Conservation (phyloP, 2,797 vertebrate genomes). For the Enteromius fasciolatus region DNA sequence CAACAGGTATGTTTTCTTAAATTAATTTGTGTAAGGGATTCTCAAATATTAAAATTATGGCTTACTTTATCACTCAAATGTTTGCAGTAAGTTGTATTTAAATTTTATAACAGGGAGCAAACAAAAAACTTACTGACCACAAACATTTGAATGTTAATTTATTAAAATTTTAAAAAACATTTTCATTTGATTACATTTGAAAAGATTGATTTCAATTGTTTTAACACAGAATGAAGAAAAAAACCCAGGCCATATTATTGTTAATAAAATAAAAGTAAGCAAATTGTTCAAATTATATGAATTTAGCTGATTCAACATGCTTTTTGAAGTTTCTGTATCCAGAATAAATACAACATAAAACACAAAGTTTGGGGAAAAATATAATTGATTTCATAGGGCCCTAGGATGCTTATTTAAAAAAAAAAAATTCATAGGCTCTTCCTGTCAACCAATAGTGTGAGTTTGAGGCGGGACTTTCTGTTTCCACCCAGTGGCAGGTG, state of each 20-base stretch:
- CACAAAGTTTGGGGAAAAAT: background rate
- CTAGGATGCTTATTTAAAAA: background rate
- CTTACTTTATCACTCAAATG: background rate
- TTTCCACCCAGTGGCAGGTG: background rate
- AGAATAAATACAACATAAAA: background rate
- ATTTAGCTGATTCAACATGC: background rate
- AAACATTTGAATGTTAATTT: background rate
- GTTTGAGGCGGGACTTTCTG: background rate
- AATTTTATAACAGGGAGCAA: background rate
- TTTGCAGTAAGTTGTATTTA: background rate
- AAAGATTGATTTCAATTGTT: background rate
- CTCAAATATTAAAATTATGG: background rate
- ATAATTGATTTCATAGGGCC: background rate
- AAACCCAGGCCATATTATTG: background rate
- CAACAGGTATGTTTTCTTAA: constrained; percentile 85
- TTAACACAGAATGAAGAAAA: background rate
- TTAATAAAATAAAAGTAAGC: background rate
- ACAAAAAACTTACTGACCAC: background rate
- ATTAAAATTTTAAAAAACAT: background rate
- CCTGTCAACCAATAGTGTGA: no score
- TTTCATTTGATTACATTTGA: background rate
- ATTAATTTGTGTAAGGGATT: background rate
- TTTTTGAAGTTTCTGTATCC: background rate
- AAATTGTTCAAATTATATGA: background rate
- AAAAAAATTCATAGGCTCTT: background rate